phyloP scores from a whole-genome alignment of 2,113 vertebrate species.

The Cottus gobio region DNA sequence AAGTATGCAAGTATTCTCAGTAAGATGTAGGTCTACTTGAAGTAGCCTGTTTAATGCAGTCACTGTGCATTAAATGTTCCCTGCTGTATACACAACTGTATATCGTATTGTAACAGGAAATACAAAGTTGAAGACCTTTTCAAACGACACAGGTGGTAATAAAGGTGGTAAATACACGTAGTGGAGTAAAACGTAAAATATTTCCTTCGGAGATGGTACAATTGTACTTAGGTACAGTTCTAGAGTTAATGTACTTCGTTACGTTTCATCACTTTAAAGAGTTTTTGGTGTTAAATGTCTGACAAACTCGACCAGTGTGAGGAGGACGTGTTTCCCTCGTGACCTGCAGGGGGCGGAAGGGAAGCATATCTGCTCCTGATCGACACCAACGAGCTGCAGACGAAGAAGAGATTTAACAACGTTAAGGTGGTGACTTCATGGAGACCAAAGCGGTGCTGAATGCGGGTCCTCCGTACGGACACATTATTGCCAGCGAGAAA shows the following conservation, averaged over 20 bases:
- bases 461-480: conserved; percentile 84
- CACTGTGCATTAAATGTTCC: no score
- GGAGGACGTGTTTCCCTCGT: neutral
- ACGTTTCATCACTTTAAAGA: neutral
- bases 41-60: no score
- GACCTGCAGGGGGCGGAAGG: conserved; percentile 8
- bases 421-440: conserved; percentile 49
- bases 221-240: neutral
- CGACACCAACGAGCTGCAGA: neutral
- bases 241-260: neutral
- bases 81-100: no score
- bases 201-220: neutral
- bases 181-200: neutral
- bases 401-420: conserved; percentile 2
- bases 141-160: neutral
- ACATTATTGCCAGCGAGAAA: conserved; percentile 86
- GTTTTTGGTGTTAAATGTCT: neutral
- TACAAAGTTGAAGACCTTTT: neutral
- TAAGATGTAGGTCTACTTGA: no score
- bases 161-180: neutral
- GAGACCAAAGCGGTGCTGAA: conserved; percentile 49
- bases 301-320: neutral
- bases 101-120: no score
- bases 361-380: fast-evolving
- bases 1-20: no score